Evolutionary conservation across 2,113 vertebrate genomes (phyloP), one percentile per base, ranked within the genome.

Genomic region (Gnathonemus echidnorhynchus): DNA sequence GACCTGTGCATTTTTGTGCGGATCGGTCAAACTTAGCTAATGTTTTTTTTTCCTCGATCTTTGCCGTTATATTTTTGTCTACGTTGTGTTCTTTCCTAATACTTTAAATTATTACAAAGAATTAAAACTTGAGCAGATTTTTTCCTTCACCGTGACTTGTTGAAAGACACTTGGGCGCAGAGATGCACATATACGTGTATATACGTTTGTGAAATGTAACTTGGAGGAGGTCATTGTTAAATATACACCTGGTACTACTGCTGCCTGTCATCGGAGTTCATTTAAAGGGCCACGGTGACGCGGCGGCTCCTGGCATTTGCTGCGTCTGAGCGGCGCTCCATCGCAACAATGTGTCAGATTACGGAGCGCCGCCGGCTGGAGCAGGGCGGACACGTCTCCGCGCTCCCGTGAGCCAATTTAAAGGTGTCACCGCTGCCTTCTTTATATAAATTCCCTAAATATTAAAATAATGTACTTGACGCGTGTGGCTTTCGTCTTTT

Each of bases 21-120:
- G 21, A 58, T 45, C 17, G 17, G 6, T 15, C 7, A 85, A 89
- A 45, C 80, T 58, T 21, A 52, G 35, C 35, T 45, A 19, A 27
- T 7, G 52, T 11, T 85, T 58, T 85, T 15, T 45, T 70, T 21
- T n/a, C 21, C 84, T n/a, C 6, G 11, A 86, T 49, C 45, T n/a
- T 19, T 80, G 15, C 27, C 13, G n/a, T 89, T 48, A 89, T 86
- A 58, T 62, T 83, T 89, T 85, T 85, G 83, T n/a, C 24, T 48
- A 17, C 10, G 77, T 46, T 39, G 8, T 83, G 35, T 10, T 48
- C 19, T 45, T 45, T 83, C 77, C 7, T 39, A 83, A 21, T 19
- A 83, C 42, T 83, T 83, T 42, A 31, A 70, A 70, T 70, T 13
- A 70, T 66, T 66, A 27, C 15, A 35, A 42, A 80, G 74, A 80